Percentiles rank a stretch among this genome's conserved stretches.
phyloP scores from a whole-genome alignment of 2,113 vertebrate species.

The Nycticebus coucang region DNA sequence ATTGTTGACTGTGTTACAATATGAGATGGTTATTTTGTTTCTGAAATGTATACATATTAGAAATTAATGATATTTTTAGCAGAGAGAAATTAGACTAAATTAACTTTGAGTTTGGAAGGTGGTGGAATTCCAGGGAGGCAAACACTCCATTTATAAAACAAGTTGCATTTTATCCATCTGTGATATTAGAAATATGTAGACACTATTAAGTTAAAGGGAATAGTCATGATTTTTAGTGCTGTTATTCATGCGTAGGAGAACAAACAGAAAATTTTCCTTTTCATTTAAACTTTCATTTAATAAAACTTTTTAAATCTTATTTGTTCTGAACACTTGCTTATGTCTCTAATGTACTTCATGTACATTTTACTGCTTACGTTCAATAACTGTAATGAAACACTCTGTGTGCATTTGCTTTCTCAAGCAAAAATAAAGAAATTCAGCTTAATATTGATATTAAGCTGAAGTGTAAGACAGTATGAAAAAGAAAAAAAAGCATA shows the following conservation, averaged over 20 bases:
- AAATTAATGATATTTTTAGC: background rate
- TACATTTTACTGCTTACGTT: background rate
- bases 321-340: background rate
- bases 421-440: background rate
- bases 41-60: background rate
- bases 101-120: background rate
- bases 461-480: background rate
- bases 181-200: background rate
- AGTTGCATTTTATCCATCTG: background rate
- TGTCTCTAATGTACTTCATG: background rate
- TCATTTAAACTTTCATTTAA: background rate
- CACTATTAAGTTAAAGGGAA: background rate
- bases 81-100: background rate
- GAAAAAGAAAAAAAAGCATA: background rate
- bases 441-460: background rate
- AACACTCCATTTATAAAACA: background rate
- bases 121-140: background rate
- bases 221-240: background rate
- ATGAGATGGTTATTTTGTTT: background rate
- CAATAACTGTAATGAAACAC: background rate
- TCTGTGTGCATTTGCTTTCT: background rate
- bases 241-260: background rate
- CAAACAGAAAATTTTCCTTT: background rate
- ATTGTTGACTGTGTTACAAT: background rate
- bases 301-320: background rate